Evolutionary conservation across 2,113 vertebrate species (phyloP).

Genomic region (Podarcis cretensis): DNA sequence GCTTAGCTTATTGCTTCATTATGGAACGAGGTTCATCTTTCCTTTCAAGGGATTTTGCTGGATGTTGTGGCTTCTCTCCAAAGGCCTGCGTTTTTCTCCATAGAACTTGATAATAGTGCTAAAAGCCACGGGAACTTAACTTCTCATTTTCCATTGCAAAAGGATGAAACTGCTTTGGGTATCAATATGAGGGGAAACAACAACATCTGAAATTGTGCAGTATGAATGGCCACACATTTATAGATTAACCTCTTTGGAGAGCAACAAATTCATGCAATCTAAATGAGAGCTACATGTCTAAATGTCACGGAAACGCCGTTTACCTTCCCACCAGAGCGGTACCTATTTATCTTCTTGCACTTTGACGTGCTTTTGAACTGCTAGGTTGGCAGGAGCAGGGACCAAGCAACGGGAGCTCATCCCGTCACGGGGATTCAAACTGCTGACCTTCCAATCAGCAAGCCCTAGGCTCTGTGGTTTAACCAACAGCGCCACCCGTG

Average conservation of each 20-base stretch:
- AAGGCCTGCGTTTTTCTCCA: neutral
- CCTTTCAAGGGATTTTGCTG: neutral
- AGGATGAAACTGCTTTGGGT: constrained; percentile 27
- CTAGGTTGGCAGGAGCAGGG: no score
- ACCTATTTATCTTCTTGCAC: no score
- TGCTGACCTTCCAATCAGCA: no score
- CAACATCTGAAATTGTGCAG: neutral
- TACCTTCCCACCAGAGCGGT: no score
- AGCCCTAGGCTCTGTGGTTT: no score
- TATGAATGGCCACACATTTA: neutral
- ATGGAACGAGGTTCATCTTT: neutral
- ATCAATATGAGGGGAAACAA: neutral
- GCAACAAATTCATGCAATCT: neutral
- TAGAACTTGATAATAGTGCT: constrained; percentile 40
- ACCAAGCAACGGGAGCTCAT: no score
- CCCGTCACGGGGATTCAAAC: no score
- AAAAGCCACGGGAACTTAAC: constrained; percentile 43
- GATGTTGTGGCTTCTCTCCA: neutral
- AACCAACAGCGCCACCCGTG: no score
- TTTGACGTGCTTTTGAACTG: no score
- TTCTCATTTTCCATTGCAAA: constrained; percentile 44
- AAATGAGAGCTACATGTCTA: neutral
- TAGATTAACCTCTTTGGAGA: neutral
- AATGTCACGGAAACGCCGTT: neutral
- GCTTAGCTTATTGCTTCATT: neutral